Base-by-base conservation (phyloP, 2,888 invertebrate genomes). In the Cryptocephalus primarius region DNA sequence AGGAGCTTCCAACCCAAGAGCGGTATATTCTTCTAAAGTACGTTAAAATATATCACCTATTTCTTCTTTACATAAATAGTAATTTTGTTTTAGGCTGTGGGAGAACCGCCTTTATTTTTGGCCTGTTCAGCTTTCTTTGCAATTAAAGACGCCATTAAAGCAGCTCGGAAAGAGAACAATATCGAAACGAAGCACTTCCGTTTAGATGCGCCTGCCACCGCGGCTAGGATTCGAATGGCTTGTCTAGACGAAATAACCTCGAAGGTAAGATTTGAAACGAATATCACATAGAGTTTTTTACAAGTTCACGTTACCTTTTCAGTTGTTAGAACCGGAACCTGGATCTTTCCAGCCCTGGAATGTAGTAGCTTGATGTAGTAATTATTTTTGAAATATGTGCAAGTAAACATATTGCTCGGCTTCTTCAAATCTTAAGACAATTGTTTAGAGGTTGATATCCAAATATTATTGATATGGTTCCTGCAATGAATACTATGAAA, bases 1-100 rank as follows among this genome's bases (percentile, higher is more conserved):
- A 64, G 91, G 89, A n/a, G 83, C 86, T 32, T 80, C 88, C 1
- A 96, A 96, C 73, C 86, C 87, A 0, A 77, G 85, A 61, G 95
- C 94, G 13, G 88, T 96, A 8, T 95, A 88, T 68, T 94, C 95
- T 0, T 96, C 95, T 1, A 96, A 96, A 82, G 93, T 89, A 67
- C 63, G 47, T 48, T 33, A 44, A 40, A 9, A 39, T 36, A 36
- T 36, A 11, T n/a, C 6, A 11, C 36, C 36, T 11, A 36, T 2
- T 4, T 22, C 11, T 44, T 9, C 12, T 8, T n/a, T n/a, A n/a
- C n/a, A 38, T 6, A 41, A 14, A 12, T 9, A 40, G 14, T 41
- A 45, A 44, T 22, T 32, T 32, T 11, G 13, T 33, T 42, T 43
- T 43, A 92, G 90, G 96, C 92, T 50, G 85, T 96, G 34, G 96